Conservation (phyloP, 1,140 invertebrate genomes). For the Anoplophora glabripennis region DNA sequence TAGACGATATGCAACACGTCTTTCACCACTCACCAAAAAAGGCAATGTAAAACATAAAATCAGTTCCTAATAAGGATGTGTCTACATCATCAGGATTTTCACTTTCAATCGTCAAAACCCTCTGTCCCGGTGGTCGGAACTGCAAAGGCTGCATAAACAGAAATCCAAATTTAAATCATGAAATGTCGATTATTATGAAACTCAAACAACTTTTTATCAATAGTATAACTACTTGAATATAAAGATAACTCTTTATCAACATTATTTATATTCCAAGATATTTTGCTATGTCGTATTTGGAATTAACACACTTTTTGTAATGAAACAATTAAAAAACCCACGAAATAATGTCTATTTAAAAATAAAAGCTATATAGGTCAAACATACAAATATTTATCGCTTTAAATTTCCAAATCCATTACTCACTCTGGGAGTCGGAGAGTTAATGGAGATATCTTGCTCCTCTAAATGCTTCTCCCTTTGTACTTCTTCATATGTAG, state of each 20-base stretch:
- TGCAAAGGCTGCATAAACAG: constrained; percentile 49
- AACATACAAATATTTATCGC: too few relatives aligned
- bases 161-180: background rate
- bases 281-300: too few relatives aligned
- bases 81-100: constrained; percentile 69
- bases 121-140: constrained; percentile 55
- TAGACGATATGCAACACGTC: constrained; percentile 2
- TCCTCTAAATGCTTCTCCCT: constrained; percentile 76
- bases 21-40: constrained; percentile 67
- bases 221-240: too few relatives aligned
- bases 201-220: too few relatives aligned
- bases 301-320: too few relatives aligned
- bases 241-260: too few relatives aligned
- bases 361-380: too few relatives aligned
- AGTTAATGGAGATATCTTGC: constrained; percentile 23
- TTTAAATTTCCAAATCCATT: too few relatives aligned
- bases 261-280: too few relatives aligned
- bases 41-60: constrained; percentile 84
- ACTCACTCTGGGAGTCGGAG: constrained; percentile 15
- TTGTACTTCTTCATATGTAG: constrained; percentile 89
- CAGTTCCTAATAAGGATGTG: constrained; percentile 76
- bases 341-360: too few relatives aligned
- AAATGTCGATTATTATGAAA: background rate
- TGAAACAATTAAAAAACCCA: too few relatives aligned
- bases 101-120: constrained; percentile 72